These are phyloP conservation scores for Corythornis cristatus DNA, from an alignment of 2,113 vertebrate genomes.

Conservation along the genomic window DNA sequence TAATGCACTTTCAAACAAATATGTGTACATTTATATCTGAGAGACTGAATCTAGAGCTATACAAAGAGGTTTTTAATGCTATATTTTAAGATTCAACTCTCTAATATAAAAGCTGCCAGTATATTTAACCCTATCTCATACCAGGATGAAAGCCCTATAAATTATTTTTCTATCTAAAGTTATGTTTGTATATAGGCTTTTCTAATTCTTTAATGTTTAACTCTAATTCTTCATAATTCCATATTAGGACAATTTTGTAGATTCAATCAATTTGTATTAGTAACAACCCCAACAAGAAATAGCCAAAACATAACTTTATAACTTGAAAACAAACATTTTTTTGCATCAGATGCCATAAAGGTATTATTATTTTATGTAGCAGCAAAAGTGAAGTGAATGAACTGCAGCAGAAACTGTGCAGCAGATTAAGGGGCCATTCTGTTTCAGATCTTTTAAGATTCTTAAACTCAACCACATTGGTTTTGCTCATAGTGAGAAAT, in stretches of 20 bases:
- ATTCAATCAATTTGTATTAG: background rate
- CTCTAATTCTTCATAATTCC: background rate
- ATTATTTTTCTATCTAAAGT: background rate
- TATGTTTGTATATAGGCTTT: background rate
- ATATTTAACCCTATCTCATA: background rate
- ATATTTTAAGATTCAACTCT: background rate
- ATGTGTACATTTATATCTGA: background rate
- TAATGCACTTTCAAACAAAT: background rate
- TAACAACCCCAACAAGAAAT: background rate
- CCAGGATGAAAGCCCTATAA: background rate
- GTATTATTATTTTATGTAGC: background rate
- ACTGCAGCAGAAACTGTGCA: background rate
- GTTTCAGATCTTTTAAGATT: background rate
- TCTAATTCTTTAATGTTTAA: background rate
- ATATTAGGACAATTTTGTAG: background rate
- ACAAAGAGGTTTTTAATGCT: background rate
- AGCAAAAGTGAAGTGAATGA: background rate
- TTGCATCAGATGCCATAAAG: background rate
- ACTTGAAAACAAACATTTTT: background rate
- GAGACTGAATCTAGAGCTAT: background rate
- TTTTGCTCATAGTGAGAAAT: background rate
- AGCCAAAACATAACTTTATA: background rate
- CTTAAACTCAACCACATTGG: background rate
- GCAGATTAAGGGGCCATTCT: background rate
- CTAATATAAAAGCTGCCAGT: background rate